Evolutionary conservation across 2,113 vertebrate species (phyloP), one percentile per base, ranked within the genome.

Genomic region (Macrotis lagotis): DNA sequence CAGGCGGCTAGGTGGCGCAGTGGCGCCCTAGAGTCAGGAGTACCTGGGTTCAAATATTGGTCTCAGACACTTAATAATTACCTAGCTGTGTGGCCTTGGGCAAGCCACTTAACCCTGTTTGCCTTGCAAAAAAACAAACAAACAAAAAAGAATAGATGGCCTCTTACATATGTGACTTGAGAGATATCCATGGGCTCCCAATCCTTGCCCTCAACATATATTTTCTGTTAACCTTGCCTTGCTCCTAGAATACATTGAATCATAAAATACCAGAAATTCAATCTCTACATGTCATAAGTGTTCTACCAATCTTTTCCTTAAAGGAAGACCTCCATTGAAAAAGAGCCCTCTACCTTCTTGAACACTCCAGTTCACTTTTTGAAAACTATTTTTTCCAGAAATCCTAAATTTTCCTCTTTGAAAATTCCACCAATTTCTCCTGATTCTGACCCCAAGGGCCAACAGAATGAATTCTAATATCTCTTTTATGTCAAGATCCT

Each of bases 191-290:
- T 92, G 49, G 59, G 94, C 90, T 83, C 95, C n/a, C 66, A 83
- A 83, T 6, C 19, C 0, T 83, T 83, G 16, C 19, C 66, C 19
- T 19, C 14, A 44, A 44, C 1, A 44, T 83, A 44, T 44, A 6
- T 83, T 83, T 19, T 95, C 55, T 52, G 3, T 74, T 91, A 47
- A n/a, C 91, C 90, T 92, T 94, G 25, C 48, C 88, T 96, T 93
- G 48, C 48, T 53, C 55, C 22, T 49, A 8, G n/a, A 93, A 90
- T 83, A 44, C n/a, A 44, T 44, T 44, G n/a, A 83, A 83, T 44
- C 37, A 83, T 83, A 22, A 83, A 83, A 83, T 44, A 8, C 19
- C 66, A 83, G 66, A n/a, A 31, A 0, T 66, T 83, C 19, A 44
- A 44, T 83, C n/a, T 83, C 66, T 83, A 44, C n/a, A 16, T 83